phyloP scores from a whole-genome alignment of 92 coral and sea anemone species.

The Muricea muricata region DNA sequence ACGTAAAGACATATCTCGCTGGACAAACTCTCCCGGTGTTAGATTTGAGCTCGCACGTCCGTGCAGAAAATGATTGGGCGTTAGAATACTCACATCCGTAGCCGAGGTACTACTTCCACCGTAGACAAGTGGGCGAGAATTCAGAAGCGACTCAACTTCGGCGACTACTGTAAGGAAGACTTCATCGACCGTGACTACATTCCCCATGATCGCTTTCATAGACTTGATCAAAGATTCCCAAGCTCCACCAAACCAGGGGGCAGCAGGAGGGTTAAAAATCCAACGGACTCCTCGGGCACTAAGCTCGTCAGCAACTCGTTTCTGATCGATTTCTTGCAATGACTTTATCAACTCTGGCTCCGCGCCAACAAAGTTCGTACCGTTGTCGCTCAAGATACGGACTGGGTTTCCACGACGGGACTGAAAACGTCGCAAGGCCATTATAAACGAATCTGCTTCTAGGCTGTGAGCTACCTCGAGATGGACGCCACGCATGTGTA shows the following conservation, averaged over 20 bases:
- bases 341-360: conserved; percentile 29
- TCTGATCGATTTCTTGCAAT: conserved; percentile 28
- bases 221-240: conserved; percentile 57
- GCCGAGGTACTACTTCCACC: conserved; percentile 57
- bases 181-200: conserved; percentile 51
- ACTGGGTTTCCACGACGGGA: conserved; percentile 59
- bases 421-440: conserved; percentile 59
- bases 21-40: conserved; percentile 37
- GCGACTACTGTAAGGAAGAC: too few relatives aligned
- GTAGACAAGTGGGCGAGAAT: too few relatives aligned
- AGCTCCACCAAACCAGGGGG: conserved; percentile 58
- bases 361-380: conserved; percentile 53
- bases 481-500: conserved; percentile 60
- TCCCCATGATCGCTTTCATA: conserved; percentile 54
- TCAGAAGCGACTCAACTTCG: too few relatives aligned
- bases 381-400: conserved; percentile 52
- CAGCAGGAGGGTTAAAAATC: conserved; percentile 49
- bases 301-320: conserved; percentile 33
- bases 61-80: conserved; percentile 51
- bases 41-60: conserved; percentile 45
- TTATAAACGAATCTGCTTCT: conserved; percentile 59
- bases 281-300: conserved; percentile 47
- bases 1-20: too few relatives aligned
- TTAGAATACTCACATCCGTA: conserved; percentile 32
- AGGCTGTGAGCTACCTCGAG: conserved; percentile 54